Evolutionary conservation across 2,797 vertebrate species (phyloP).

Genomic region (Myotis myotis): DNA sequence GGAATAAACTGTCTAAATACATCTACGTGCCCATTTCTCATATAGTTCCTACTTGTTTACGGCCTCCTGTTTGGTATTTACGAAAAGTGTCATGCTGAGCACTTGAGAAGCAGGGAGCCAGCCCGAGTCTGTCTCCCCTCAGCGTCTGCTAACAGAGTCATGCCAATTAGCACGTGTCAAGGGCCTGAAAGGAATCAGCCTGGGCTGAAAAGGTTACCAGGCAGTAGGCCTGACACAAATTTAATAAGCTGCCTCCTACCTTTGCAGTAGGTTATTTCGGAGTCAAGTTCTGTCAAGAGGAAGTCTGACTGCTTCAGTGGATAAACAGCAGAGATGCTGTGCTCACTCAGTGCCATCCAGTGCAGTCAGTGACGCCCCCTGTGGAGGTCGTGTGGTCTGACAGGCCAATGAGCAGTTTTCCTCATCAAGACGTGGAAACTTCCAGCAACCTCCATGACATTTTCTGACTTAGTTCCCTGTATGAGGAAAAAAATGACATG

Average conservation of each 20-base stretch:
- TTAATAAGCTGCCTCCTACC: constrained; percentile 61
- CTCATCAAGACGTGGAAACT: background rate
- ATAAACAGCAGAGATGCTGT: background rate
- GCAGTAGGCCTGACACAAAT: constrained; percentile 20
- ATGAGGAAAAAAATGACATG: background rate
- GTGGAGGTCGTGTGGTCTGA: background rate
- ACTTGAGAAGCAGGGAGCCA: background rate
- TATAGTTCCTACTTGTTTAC: background rate
- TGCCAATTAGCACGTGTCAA: constrained; percentile 51
- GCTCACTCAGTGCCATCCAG: background rate
- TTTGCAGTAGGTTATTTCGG: background rate
- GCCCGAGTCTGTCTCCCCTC: background rate
- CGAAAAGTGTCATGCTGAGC: background rate
- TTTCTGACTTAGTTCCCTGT: background rate
- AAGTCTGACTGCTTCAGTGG: background rate
- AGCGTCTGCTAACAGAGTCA: background rate
- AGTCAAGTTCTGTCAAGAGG: constrained; percentile 4
- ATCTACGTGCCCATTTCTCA: background rate
- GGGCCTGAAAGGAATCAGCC: constrained; percentile 41
- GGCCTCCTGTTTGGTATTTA: constrained; percentile 42
- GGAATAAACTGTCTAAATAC: constrained; percentile 13
- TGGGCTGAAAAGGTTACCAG: background rate
- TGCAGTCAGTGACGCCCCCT: background rate
- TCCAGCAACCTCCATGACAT: constrained; percentile 20
- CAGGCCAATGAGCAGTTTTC: constrained; percentile 40